These are phyloP conservation scores for Champsocephalus esox DNA, from an alignment of 2,797 vertebrate species.

Conservation along the genomic window DNA sequence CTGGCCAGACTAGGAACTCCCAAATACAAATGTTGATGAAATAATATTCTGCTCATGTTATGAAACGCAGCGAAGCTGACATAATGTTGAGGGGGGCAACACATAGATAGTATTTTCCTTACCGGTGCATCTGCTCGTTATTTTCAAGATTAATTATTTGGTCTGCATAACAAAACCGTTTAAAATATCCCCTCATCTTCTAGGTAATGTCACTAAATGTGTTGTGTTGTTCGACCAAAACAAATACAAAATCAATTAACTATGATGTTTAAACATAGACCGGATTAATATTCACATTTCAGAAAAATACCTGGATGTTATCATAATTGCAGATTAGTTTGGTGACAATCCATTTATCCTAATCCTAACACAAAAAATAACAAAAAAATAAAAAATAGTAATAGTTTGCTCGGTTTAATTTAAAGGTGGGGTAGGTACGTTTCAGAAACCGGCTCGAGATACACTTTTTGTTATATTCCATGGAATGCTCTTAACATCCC, in stretches of 20 bases:
- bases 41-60: constrained; percentile 17
- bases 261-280: background rate
- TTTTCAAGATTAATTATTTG: background rate
- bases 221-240: background rate
- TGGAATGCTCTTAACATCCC: too few species aligned
- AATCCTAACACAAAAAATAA: too few species aligned
- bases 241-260: background rate
- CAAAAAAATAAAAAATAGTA: too few species aligned
- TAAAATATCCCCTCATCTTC: background rate
- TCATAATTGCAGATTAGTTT: background rate
- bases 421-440: too few species aligned
- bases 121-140: background rate
- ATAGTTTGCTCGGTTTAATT: background rate
- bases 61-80: constrained; percentile 5
- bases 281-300: background rate
- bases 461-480: too few species aligned
- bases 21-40: constrained; percentile 56
- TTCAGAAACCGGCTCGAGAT: too few species aligned
- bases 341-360: background rate
- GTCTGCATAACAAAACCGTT: background rate
- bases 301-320: background rate
- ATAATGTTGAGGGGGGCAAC: background rate
- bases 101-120: background rate
- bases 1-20: constrained; percentile 80
- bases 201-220: constrained; percentile 9